Evolutionary conservation across 2,113 vertebrate genomes (phyloP).

Genomic region (Strigops habroptila): DNA sequence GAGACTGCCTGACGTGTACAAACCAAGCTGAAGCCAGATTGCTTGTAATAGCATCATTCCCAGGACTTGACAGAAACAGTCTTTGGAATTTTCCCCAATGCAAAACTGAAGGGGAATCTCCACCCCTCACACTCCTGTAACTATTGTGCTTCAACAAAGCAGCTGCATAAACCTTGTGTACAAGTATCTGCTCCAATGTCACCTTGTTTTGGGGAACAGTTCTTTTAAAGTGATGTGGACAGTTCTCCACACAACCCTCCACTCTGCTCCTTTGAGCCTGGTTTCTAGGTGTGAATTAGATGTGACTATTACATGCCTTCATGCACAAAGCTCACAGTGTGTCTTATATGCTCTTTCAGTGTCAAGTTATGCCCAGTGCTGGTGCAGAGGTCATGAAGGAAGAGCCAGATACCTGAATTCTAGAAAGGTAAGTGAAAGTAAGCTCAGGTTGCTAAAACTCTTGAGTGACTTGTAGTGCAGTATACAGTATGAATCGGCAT

Average conservation of each 20-base stretch:
- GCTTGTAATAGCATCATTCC: neutral
- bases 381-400: neutral
- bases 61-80: neutral
- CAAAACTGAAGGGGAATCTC: neutral
- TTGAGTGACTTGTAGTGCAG: rapidly evolving
- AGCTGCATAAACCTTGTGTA: neutral
- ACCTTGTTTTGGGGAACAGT: neutral
- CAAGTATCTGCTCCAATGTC: neutral
- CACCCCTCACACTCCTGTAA: rapidly evolving
- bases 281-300: neutral
- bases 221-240: neutral
- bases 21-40: neutral
- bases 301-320: rapidly evolving
- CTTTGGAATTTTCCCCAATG: neutral
- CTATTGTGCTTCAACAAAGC: neutral
- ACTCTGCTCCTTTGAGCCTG: neutral
- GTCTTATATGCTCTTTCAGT: neutral
- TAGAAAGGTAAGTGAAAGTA: neutral
- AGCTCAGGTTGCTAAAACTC: neutral
- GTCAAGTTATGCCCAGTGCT: neutral
- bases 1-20: neutral
- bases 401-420: neutral
- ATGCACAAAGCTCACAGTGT: neutral
- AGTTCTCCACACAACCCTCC: neutral
- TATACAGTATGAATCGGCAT: rapidly evolving